Conservation (phyloP, 2,797 vertebrate genomes). For the Hybognathus amarus region DNA sequence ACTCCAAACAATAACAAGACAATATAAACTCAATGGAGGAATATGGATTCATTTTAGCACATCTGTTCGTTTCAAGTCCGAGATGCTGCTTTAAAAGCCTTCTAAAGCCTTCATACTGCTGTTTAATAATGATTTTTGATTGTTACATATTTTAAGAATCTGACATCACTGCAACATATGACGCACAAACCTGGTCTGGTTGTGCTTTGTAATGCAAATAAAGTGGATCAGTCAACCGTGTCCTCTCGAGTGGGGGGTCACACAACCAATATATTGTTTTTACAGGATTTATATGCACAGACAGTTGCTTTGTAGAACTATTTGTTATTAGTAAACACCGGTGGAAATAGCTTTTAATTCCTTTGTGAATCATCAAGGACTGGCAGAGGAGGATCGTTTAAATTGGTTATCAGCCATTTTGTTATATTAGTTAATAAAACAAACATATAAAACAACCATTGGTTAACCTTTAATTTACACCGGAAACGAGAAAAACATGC, state of each 20-base stretch:
- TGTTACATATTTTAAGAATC: not conserved
- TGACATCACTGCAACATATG: no score
- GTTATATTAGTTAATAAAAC: no score
- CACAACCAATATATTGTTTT: not conserved
- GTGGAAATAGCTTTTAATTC: not conserved
- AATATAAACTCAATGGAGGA: not conserved
- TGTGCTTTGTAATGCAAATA: constrained; percentile 5
- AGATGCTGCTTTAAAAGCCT: not conserved
- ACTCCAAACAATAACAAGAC: not conserved
- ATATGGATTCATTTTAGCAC: not conserved
- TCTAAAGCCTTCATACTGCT: no score
- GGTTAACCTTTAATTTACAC: not conserved
- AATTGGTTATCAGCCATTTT: no score
- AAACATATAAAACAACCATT: no score
- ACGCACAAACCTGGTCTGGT: not conserved
- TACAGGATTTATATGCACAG: not conserved
- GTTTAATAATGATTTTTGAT: no score
- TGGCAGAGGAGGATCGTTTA: no score
- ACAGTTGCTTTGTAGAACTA: not conserved
- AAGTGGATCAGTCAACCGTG: not conserved
- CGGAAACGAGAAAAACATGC: not conserved
- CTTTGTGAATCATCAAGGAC: not conserved
- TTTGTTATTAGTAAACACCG: no score
- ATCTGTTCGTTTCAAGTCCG: not conserved
- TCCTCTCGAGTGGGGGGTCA: not conserved